Evolutionary conservation across 2,888 invertebrate species (phyloP).

Genomic region (Mythimna pallens): DNA sequence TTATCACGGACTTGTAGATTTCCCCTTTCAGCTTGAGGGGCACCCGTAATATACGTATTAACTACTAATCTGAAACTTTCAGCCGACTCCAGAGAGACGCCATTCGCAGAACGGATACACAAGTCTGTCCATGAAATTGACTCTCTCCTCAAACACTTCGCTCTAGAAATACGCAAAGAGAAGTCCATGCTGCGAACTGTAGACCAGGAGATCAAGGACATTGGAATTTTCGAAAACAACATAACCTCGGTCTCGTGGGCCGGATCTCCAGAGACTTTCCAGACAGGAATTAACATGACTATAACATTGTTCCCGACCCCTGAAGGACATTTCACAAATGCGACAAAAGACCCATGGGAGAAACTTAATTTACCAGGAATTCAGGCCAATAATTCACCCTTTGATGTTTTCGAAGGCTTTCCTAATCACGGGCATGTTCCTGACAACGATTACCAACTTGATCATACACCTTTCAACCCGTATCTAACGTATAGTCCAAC

Average conservation of each 20-base stretch:
- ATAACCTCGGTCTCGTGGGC: neutral
- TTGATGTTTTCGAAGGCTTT: neutral
- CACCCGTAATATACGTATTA: neutral
- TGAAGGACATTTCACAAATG: neutral
- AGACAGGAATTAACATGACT: neutral
- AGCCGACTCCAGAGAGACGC: neutral
- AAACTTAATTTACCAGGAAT: neutral
- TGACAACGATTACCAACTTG: neutral
- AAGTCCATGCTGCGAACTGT: neutral
- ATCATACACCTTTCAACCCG: neutral
- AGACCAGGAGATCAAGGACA: neutral
- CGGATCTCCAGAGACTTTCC: rapidly evolving
- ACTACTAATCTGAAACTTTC: neutral
- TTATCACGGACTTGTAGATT: no score
- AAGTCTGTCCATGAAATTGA: conserved; percentile 21
- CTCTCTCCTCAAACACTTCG: conserved; percentile 3
- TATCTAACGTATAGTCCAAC: rapidly evolving
- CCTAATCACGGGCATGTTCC: neutral
- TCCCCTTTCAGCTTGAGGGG: no score
- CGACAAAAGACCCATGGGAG: neutral
- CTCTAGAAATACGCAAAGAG: conserved; percentile 15
- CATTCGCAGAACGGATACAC: conserved; percentile 4
- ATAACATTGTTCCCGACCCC: neutral
- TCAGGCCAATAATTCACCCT: no score
- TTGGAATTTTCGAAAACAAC: neutral